Percentiles rank a stretch among this genome's conserved stretches.
phyloP scores from a whole-genome alignment of 1,140 invertebrate species.

The Arctopsyche grandis region DNA sequence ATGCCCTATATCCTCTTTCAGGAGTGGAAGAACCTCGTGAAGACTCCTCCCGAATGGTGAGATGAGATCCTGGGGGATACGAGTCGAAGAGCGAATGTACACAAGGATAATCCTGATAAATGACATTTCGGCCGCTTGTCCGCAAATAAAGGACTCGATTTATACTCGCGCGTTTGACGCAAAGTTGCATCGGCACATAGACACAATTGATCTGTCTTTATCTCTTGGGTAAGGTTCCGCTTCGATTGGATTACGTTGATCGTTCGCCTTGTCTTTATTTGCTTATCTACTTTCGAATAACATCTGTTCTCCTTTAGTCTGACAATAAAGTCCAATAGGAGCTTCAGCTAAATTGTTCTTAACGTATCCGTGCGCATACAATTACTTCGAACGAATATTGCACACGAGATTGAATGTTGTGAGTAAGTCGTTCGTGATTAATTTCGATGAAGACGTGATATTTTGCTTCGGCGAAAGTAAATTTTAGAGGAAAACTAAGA shows the following conservation, averaged over 20 bases:
- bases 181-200: neutral
- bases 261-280: neutral
- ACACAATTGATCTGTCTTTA: neutral
- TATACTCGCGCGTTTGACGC: neutral
- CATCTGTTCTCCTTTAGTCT: conserved; percentile 2
- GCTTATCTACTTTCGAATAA: neutral
- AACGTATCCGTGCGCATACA: too few relatives aligned
- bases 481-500: too few relatives aligned
- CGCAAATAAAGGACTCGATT: conserved; percentile 11
- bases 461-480: too few relatives aligned
- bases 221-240: neutral
- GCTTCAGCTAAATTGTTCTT: too few relatives aligned
- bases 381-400: too few relatives aligned
- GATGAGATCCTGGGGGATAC: conserved; percentile 21
- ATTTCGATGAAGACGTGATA: too few relatives aligned
- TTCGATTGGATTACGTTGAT: neutral
- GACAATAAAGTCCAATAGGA: too few relatives aligned
- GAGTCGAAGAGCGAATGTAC: neutral
- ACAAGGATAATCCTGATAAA: conserved; percentile 49
- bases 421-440: too few relatives aligned
- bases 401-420: too few relatives aligned
- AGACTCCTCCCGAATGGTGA: neutral
- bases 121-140: conserved; percentile 43
- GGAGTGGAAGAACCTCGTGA: conserved; percentile 6
- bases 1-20: conserved; percentile 8